A percentile compares a stretch with the other conserved stretches of the same genome.
Conservation (phyloP, 2,888 invertebrate species). For the Lepidonotus clava region DNA sequence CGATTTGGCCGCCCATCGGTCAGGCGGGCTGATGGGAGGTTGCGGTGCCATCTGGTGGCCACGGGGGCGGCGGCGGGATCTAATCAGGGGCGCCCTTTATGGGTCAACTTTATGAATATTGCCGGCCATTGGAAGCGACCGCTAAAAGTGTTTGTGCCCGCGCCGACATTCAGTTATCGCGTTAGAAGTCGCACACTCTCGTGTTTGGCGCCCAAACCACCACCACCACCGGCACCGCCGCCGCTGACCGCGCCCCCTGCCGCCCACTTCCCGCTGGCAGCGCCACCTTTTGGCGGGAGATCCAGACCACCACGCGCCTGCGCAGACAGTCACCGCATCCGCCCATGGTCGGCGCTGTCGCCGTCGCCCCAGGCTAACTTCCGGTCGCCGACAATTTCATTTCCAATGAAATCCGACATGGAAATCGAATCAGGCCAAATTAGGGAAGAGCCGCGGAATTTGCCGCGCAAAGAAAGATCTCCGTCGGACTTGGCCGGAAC, state of each 20-base stretch:
- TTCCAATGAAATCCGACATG: slow-evolving; percentile 47
- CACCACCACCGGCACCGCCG: neutral
- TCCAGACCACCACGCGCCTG: neutral
- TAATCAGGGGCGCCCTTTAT: slow-evolving; percentile 16
- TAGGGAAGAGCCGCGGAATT: neutral
- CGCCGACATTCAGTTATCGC: slow-evolving; percentile 43
- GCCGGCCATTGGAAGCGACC: slow-evolving; percentile 45
- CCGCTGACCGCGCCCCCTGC: slow-evolving; percentile 33
- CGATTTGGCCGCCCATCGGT: neutral
- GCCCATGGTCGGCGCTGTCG: neutral
- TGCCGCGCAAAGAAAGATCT: neutral
- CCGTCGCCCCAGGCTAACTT: neutral
- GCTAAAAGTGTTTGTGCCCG: slow-evolving; percentile 45
- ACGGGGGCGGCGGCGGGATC: neutral
- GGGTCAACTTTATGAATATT: slow-evolving; percentile 49
- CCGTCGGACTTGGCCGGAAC: neutral
- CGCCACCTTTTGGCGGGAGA: neutral
- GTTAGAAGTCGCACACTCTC: slow-evolving; percentile 36
- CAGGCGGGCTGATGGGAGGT: neutral
- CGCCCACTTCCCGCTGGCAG: neutral
- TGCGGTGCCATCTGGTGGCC: slow-evolving; percentile 41
- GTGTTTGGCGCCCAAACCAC: slow-evolving; percentile 46
- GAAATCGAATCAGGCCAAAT: slow-evolving; percentile 31
- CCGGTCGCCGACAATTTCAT: slow-evolving; percentile 36
- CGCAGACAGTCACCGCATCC: neutral